Evolutionary conservation across 2,797 vertebrate genomes (phyloP).

Genomic region (Hippopotamyrus pictus): DNA sequence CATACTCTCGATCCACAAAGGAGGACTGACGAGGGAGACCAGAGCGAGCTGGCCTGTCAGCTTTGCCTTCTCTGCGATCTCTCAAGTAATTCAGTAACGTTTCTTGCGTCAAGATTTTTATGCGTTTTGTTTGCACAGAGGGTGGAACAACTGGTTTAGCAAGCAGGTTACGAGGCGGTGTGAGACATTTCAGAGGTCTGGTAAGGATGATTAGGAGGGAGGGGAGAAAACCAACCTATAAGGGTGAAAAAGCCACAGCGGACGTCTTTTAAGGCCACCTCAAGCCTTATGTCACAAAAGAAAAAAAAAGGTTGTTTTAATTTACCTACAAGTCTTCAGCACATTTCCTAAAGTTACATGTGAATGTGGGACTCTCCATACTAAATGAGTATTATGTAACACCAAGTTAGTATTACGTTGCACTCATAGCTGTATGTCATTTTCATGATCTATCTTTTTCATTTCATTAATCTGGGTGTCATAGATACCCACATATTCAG

Average conservation of each 20-base stretch:
- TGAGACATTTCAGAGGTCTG: background rate
- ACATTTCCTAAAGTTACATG: background rate
- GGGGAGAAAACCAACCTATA: background rate
- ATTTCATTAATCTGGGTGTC: background rate
- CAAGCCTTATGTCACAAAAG: background rate
- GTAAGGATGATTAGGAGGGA: background rate
- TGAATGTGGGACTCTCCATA: background rate
- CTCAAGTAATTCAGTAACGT: slow-evolving; percentile 30
- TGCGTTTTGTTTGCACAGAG: slow-evolving; percentile 41
- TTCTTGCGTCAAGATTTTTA: slow-evolving; percentile 42
- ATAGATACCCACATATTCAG: background rate
- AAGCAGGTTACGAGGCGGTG: slow-evolving; percentile 21
- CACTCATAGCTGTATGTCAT: background rate
- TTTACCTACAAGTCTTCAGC: background rate
- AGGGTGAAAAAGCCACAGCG: background rate
- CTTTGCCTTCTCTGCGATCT: slow-evolving; percentile 24
- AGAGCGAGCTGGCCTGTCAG: background rate
- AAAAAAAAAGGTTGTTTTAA: background rate
- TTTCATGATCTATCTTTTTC: background rate
- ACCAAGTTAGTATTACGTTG: background rate
- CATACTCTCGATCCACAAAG: slow-evolving; percentile 39
- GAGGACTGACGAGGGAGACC: background rate
- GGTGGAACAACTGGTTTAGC: slow-evolving; percentile 56
- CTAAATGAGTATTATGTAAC: background rate
- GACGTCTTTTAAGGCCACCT: background rate